Evolutionary conservation across 2,113 vertebrate genomes (phyloP).

Genomic region (Damaliscus lunatus): DNA sequence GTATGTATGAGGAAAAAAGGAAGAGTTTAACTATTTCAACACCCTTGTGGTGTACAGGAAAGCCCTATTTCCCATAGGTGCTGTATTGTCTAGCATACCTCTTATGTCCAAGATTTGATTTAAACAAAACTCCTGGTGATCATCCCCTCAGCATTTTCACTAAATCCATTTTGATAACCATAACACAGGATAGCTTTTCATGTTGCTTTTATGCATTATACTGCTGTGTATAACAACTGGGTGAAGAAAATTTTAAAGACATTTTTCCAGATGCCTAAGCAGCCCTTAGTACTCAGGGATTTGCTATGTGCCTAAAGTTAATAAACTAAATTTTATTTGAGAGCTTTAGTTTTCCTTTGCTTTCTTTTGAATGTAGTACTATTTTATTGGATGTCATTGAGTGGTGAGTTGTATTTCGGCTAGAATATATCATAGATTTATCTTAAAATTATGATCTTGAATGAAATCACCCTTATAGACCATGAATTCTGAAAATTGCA

Average conservation of each 20-base stretch:
- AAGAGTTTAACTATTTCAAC: neutral
- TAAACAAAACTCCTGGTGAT: neutral
- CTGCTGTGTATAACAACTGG: neutral
- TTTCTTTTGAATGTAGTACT: neutral
- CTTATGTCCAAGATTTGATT: neutral
- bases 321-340: neutral
- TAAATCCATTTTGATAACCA: neutral
- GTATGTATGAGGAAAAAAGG: neutral
- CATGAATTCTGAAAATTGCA: neutral
- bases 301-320: neutral
- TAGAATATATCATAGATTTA: neutral
- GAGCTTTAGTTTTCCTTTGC: slow-evolving; percentile 10
- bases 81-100: neutral
- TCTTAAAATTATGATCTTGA: slow-evolving; percentile 10
- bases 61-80: neutral
- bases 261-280: neutral
- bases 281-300: neutral
- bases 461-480: neutral
- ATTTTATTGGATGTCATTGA: neutral
- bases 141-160: neutral
- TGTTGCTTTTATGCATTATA: neutral
- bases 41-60: neutral
- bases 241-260: neutral
- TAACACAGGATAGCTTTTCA: neutral
- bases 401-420: slow-evolving; percentile 15